These are phyloP conservation scores for Ceratosolen solmsi DNA, from an alignment of 1,140 invertebrate genomes.

Conservation along the genomic window DNA sequence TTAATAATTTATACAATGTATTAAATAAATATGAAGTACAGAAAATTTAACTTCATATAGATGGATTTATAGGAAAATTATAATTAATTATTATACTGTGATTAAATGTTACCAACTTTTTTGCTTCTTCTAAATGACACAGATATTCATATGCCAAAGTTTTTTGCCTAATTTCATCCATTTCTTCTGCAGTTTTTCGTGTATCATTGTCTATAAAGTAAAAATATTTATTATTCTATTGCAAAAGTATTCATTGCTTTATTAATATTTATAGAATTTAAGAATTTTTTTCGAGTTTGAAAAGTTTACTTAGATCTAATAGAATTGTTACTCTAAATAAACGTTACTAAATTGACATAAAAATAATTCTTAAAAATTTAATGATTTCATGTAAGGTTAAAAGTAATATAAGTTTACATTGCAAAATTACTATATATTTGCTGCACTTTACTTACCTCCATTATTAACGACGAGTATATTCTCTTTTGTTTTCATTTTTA, in stretches of 20 bases:
- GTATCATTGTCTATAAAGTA: conserved; percentile 54
- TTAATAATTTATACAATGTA: too few relatives aligned
- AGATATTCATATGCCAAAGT: conserved; percentile 88
- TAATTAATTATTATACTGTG: not conserved
- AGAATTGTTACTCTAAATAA: too few relatives aligned
- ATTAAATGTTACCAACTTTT: conserved; percentile 73
- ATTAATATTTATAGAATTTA: too few relatives aligned
- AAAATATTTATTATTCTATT: not conserved
- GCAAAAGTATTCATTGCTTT: too few relatives aligned
- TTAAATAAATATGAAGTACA: too few relatives aligned
- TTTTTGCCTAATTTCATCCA: conserved; percentile 83
- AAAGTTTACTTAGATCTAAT: too few relatives aligned
- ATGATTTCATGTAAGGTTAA: not conserved
- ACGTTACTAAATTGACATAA: not conserved
- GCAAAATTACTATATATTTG: not conserved
- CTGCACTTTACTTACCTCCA: conserved; percentile 18
- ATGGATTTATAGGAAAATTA: too few relatives aligned
- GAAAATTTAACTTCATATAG: too few relatives aligned
- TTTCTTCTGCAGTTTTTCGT: conserved; percentile 80
- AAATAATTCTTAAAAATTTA: not conserved
- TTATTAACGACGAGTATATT: not conserved
- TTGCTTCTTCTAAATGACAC: conserved; percentile 87
- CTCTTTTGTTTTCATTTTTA: conserved; percentile 43
- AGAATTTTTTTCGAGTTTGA: too few relatives aligned
- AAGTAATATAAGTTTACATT: not conserved